Base-by-base conservation (phyloP, 2,113 vertebrate species). In the Scortum barcoo region DNA sequence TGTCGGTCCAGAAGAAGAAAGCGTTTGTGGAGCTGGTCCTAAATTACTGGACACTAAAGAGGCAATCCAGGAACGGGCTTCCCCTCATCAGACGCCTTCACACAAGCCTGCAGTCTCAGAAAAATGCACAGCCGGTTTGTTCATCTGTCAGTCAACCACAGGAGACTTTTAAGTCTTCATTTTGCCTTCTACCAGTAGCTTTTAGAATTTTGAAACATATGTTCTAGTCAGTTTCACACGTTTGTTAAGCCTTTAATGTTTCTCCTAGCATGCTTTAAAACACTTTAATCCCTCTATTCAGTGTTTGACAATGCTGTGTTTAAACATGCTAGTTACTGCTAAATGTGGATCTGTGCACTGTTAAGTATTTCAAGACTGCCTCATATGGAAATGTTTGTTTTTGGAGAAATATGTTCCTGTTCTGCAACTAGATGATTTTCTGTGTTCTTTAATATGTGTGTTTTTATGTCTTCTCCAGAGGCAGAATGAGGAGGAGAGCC, bases 21-120 rank as follows among this genome's bases (percentile, higher is more conserved):
- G 97, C 96, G 20, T 99, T 99, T 89, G 97, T 99, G 62, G 97
- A 99, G 92, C 95, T 98, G 72, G 96, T 96, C 5, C 95, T 99
- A 85, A 98, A 96, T 95, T 99, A 99, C 94, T 99, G 98, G 98
- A 95, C 96, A 11, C 96, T 99, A 58, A 99, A 99, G 91, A 95
- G 98, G 70, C 96, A 98, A 76, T 98, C 97, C 38, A 96, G 98
- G 89, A 99, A 99, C 2, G 98, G 98, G 33, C 95, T 97, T 17
- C 97, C 98, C 2, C 95, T 99, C 81, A 96, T 99, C 90, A 94
- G 98, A 90, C 96, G 98, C 57, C 96, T 99, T 7, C 98, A 99
- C 81, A 97, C 97, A 79, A 96, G 96, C 92, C 93, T 96, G 88
- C 97, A 98, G 93, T 95, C 97, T 69, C 97, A 97, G 93, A 96